Evolutionary conservation across 2,797 vertebrate genomes (phyloP), one percentile per base, ranked within the genome.

Genomic region (Poeciliopsis gracilis): DNA sequence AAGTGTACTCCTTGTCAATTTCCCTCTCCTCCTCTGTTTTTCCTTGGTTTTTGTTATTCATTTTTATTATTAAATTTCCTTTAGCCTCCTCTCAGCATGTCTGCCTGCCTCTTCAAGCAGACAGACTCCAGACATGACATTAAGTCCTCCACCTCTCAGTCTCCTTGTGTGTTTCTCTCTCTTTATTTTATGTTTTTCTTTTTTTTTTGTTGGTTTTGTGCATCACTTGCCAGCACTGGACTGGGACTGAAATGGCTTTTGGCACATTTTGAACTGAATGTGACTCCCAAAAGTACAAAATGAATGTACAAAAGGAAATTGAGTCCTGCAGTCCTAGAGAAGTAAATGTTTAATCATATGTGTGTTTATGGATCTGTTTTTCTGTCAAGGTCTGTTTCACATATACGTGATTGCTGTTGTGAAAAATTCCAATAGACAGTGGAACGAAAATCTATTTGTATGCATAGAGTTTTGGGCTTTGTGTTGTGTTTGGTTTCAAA

Each of bases 351-450:
- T 53, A 69, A 73, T 85, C 53, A 76, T 51, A 69, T 67, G 75
- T 81, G 45, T 82, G 82, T 82, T 89, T 80, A 82, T 55, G 69
- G 70, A 77, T 78, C 59, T 30, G 75, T 76, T 86, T 36, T 79
- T 78, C 73, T 72, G 33, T 61, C 11, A 0, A 59, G 79, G 69
- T 72, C 83, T 49, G 76, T 79, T 87, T 84, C 66, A 79, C 53
- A 80, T 55, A 4, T 76, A 75, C 36, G 41, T 81, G 84, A 83
- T 71, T 70, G 36, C 55, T 78, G 43, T 78, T 80, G 13, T 2
- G 57, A 73, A 79, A 53, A 57, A 73, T 16, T 46, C 38, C 55
- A 77, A 78, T 9, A 41, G 36, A 76, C 15, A 69, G 10, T 12
- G 38, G 18, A 11, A 55, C 45, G 25, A 47, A 76, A 63, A 76